phyloP scores from a whole-genome alignment of 2,797 vertebrate genomes.

The Oreonectes daqikongensis region DNA sequence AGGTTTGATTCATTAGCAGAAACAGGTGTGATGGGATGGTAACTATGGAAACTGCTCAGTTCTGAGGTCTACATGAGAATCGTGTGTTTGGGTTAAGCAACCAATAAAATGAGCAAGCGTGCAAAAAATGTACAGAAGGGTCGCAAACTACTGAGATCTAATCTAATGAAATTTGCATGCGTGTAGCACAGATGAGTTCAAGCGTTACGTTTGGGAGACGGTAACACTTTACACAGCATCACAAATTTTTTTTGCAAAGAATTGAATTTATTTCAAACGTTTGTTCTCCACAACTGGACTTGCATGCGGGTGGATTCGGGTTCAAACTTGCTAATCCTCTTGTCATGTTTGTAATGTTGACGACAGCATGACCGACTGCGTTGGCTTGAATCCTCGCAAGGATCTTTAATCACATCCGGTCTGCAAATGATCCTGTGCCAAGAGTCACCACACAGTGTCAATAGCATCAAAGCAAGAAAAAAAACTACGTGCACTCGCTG shows the following conservation, averaged over 20 bases:
- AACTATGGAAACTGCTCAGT: conserved; percentile 26
- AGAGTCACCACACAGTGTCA: conserved; percentile 20
- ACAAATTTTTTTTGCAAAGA: too few relatives aligned
- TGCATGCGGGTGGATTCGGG: neutral
- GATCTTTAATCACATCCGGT: conserved; percentile 14
- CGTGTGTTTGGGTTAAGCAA: neutral
- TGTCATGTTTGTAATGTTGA: neutral
- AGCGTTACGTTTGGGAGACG: too few relatives aligned
- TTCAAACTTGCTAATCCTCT: neutral
- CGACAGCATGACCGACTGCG: neutral
- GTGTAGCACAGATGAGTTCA: too few relatives aligned
- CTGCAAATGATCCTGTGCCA: conserved; percentile 18
- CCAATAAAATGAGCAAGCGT: neutral
- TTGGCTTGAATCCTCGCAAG: conserved; percentile 1
- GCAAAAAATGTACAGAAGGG: too few relatives aligned
- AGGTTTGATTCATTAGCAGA: conserved; percentile 29
- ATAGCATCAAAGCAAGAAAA: conserved; percentile 26
- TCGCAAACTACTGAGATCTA: too few relatives aligned
- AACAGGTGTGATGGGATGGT: conserved; percentile 33
- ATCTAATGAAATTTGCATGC: too few relatives aligned
- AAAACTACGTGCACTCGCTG: too few relatives aligned
- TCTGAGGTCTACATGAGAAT: neutral
- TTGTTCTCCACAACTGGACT: neutral
- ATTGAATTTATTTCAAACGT: too few relatives aligned
- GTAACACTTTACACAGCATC: too few relatives aligned